Percentiles rank a stretch among this genome's conserved stretches.
Conservation (phyloP, 1,140 invertebrate genomes). For the Rhizoglyphus robini region DNA sequence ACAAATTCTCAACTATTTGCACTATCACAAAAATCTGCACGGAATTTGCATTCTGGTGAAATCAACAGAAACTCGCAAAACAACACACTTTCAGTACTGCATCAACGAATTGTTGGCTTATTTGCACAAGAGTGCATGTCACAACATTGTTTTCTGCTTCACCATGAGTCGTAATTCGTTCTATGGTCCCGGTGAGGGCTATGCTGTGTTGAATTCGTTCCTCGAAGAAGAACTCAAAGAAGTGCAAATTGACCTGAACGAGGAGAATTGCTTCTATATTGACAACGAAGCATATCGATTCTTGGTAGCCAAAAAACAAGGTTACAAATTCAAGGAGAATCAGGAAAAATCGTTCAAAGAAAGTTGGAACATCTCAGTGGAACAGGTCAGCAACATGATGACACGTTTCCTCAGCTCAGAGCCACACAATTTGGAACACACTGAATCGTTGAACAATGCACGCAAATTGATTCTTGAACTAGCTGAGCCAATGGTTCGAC, state of each 20-base stretch:
- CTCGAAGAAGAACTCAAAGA: background rate
- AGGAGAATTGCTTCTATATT: no score
- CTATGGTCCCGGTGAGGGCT: background rate
- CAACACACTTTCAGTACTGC: slow-evolving; percentile 24
- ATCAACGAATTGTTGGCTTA: no score
- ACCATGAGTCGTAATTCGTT: no score
- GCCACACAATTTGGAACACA: no score
- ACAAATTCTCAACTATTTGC: slow-evolving; percentile 23
- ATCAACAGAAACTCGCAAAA: slow-evolving; percentile 21
- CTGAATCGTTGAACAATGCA: no score
- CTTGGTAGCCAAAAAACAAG: background rate
- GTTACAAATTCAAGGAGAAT: background rate
- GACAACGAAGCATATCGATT: no score
- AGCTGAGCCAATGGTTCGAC: no score
- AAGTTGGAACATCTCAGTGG: background rate
- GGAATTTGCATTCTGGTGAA: slow-evolving; percentile 26
- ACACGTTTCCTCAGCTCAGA: no score
- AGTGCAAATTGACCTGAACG: background rate
- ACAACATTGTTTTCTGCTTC: slow-evolving; percentile 29
- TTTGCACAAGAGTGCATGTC: no score
- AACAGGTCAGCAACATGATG: no score
- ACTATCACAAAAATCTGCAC: slow-evolving; percentile 25
- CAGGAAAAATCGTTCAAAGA: background rate
- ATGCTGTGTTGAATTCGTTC: background rate
- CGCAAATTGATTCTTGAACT: no score